Percentiles rank a stretch among this genome's conserved stretches.
These are phyloP conservation scores for Brachionus plicatilis DNA, from an alignment of 1,140 invertebrate genomes.

Conservation along the genomic window DNA sequence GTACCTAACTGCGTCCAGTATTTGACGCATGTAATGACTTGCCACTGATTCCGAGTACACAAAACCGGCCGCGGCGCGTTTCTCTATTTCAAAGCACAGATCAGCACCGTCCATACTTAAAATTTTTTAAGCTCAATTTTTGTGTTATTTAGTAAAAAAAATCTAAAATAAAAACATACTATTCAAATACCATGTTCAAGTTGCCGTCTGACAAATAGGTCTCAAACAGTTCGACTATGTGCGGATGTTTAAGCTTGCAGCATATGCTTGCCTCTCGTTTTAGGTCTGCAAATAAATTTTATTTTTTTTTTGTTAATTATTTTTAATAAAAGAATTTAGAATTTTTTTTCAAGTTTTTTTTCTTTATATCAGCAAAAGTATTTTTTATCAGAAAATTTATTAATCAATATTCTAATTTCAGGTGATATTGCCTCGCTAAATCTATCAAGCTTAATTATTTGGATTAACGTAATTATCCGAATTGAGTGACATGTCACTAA, in stretches of 20 bases:
- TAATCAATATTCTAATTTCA: too few relatives aligned
- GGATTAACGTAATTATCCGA: too few relatives aligned
- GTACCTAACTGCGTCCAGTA: constrained; percentile 84
- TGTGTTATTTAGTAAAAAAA: too few relatives aligned
- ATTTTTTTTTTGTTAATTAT: too few relatives aligned
- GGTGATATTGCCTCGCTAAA: too few relatives aligned
- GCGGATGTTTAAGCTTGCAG: constrained; percentile 95
- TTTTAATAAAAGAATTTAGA: too few relatives aligned
- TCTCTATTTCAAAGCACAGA: constrained; percentile 94
- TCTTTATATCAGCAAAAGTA: too few relatives aligned
- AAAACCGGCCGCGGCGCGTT: constrained; percentile 86
- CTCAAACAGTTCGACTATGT: constrained; percentile 93
- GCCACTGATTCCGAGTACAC: constrained; percentile 97
- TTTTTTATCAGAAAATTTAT: too few relatives aligned
- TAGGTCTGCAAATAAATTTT: constrained; percentile 62
- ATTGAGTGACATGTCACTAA: too few relatives aligned
- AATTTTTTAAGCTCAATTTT: neutral
- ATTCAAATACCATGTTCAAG: constrained; percentile 99
- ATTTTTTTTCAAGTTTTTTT: too few relatives aligned
- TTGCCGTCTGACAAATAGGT: constrained; percentile 97
- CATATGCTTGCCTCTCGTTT: constrained; percentile 97
- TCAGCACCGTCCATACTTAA: constrained; percentile 93
- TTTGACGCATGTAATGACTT: constrained; percentile 95
- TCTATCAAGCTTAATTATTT: too few relatives aligned
- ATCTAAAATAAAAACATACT: constrained; percentile 60